These are phyloP conservation scores for Acanthurus lineatus DNA, from an alignment of 2,797 vertebrate species.

Conservation along the genomic window DNA sequence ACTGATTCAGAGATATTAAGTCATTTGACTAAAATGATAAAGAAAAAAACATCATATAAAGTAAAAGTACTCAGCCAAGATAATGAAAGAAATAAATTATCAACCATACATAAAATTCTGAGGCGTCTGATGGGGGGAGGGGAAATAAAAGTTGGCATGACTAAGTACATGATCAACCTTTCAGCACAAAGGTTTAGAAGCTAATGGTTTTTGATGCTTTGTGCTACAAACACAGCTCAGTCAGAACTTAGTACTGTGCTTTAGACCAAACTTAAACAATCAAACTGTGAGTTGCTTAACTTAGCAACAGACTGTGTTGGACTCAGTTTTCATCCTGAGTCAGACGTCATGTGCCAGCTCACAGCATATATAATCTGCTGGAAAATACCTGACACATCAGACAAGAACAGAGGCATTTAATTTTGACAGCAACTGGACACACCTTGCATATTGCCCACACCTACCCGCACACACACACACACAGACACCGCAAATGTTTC, in stretches of 20 bases:
- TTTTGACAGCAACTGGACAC: constrained; percentile 11
- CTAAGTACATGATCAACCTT: neutral
- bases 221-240: neutral
- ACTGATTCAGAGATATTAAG: neutral
- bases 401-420: neutral
- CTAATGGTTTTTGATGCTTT: neutral
- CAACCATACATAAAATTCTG: neutral
- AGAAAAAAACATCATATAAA: too few species aligned
- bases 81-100: neutral
- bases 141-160: too few species aligned
- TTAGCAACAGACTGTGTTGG: neutral
- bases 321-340: constrained; percentile 24
- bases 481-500: neutral
- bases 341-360: neutral
- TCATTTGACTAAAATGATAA: neutral
- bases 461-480: too few species aligned
- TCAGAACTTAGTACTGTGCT: neutral
- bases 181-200: neutral
- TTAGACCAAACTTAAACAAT: neutral
- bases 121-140: too few species aligned
- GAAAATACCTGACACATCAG: constrained; percentile 25
- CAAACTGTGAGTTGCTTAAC: neutral
- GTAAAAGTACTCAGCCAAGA: neutral
- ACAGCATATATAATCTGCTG: neutral
- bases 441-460: constrained; percentile 16